These are phyloP conservation scores for Microcebus murinus DNA, from an alignment of 2,113 vertebrate genomes.

Conservation along the genomic window DNA sequence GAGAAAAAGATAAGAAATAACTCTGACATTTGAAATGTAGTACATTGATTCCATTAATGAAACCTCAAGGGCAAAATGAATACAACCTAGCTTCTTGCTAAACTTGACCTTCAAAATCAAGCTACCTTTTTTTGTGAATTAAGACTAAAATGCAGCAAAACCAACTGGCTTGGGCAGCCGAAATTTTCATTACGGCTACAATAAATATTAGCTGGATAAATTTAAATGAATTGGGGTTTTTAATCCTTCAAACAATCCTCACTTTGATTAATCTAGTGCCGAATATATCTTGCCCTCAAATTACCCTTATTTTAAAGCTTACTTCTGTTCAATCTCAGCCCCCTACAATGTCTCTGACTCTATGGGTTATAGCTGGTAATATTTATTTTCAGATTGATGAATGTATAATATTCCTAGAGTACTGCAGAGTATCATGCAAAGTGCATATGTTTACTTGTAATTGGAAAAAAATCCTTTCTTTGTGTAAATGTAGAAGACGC, in stretches of 20 bases:
- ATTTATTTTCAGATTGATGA: neutral
- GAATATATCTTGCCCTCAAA: neutral
- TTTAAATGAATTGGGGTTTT: neutral
- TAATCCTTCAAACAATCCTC: neutral
- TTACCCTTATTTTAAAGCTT: neutral
- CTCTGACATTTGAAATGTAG: neutral
- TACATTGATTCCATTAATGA: neutral
- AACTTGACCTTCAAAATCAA: conserved; percentile 50
- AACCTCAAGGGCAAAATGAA: neutral
- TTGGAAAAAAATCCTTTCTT: neutral
- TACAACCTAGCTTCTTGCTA: neutral
- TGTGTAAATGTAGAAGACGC: neutral
- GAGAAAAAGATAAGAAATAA: neutral
- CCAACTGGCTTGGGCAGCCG: neutral
- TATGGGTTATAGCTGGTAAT: neutral
- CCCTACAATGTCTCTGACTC: neutral
- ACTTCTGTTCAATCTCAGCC: neutral
- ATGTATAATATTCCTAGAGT: neutral
- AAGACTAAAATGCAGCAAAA: conserved; percentile 25
- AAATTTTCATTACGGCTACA: neutral
- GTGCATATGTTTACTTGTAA: neutral
- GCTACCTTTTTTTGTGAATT: neutral
- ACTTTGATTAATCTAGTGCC: neutral
- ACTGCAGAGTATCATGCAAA: neutral
- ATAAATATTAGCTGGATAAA: neutral